phyloP scores from a whole-genome alignment of 2,888 invertebrate species.

The Oegoconia quadripuncta region DNA sequence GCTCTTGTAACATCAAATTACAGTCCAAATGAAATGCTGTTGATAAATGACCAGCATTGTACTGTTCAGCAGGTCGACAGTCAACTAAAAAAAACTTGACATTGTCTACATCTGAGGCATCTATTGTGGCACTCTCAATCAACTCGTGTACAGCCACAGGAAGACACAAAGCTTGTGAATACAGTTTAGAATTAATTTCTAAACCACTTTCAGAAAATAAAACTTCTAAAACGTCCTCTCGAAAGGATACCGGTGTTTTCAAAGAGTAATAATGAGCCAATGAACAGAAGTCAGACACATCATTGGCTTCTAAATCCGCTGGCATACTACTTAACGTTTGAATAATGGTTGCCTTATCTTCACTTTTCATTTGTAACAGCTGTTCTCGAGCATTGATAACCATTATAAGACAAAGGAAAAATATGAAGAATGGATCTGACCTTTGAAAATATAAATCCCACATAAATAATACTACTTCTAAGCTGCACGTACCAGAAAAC shows the following conservation, averaged over 20 bases:
- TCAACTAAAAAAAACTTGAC: constrained; percentile 97
- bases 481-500: constrained; percentile 91
- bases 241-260: constrained; percentile 95
- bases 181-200: constrained; percentile 80
- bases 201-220: constrained; percentile 78
- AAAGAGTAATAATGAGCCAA: constrained; percentile 97
- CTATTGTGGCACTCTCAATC: constrained; percentile 88
- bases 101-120: constrained; percentile 80
- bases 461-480: constrained; percentile 93
- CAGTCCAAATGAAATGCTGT: constrained; percentile 99
- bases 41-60: constrained; percentile 97
- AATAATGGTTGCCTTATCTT: constrained; percentile 84
- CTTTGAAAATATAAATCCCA: constrained; percentile 99
- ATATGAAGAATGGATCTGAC: constrained; percentile 96
- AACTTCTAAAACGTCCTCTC: constrained; percentile 87
- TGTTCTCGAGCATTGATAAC: constrained; percentile 95
- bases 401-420: constrained; percentile 96
- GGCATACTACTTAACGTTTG: constrained; percentile 87
- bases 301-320: constrained; percentile 92
- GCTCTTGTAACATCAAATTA: constrained; percentile 97
- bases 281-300: constrained; percentile 97
- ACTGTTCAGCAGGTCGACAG: constrained; percentile 97
- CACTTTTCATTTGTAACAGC: constrained; percentile 87
- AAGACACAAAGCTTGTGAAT: constrained; percentile 94
- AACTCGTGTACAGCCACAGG: constrained; percentile 97